Conservation (phyloP, 2,113 vertebrate species). For the Lates calcarifer region DNA sequence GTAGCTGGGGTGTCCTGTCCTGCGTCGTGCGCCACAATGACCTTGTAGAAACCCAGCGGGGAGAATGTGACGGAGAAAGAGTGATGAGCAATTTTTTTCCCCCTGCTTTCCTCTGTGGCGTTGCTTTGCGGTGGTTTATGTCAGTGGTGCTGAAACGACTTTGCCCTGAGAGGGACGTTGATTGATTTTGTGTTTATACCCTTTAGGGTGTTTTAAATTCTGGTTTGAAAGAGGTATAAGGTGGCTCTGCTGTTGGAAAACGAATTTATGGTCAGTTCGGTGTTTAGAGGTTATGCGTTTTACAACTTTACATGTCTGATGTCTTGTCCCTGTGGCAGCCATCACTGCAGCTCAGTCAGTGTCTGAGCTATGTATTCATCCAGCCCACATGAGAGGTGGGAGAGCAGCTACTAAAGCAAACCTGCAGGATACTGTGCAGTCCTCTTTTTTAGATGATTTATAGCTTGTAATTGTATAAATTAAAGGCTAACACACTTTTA, state of each 20-base stretch:
- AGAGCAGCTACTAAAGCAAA: neutral
- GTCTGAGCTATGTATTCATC: conserved; percentile 37
- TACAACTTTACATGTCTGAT: conserved; percentile 37
- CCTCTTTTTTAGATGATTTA: neutral
- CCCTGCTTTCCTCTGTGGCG: conserved; percentile 13
- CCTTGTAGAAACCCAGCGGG: conserved; percentile 73
- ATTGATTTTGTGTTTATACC: neutral
- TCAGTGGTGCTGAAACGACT: conserved; percentile 13
- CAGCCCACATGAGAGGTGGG: conserved; percentile 21
- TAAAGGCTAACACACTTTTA: neutral
- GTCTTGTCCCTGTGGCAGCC: conserved; percentile 50
- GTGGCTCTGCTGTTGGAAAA: neutral
- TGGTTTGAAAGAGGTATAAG: neutral
- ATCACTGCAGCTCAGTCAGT: conserved; percentile 52
- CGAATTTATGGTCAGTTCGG: neutral
- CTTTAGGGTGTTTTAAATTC: neutral
- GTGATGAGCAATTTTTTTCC: conserved; percentile 36
- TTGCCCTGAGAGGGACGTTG: neutral
- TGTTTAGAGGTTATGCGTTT: conserved; percentile 1
- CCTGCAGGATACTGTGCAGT: conserved; percentile 4
- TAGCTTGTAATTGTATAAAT: neutral
- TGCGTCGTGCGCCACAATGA: conserved; percentile 77
- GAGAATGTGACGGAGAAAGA: conserved; percentile 55
- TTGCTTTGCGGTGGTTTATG: conserved; percentile 41
- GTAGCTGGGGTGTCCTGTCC: neutral